phyloP scores from a whole-genome alignment of 1,140 invertebrate genomes.

The Drosophila saltans region DNA sequence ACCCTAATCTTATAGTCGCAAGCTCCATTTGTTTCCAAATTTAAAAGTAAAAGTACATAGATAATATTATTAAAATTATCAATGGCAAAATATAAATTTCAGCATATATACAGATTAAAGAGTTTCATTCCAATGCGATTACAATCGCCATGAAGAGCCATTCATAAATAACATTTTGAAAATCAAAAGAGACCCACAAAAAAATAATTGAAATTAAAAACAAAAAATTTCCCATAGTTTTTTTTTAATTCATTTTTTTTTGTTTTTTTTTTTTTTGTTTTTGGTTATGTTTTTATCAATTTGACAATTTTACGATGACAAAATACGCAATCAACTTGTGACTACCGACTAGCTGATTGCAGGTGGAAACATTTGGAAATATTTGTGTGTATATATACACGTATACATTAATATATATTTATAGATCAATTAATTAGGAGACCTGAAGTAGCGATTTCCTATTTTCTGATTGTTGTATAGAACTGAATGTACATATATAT shows the following conservation, averaged over 20 bases:
- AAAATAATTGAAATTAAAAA: slow-evolving; percentile 13
- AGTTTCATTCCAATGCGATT: not conserved
- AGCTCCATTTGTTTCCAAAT: too few relatives aligned
- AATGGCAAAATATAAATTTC: too few relatives aligned
- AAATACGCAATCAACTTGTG: slow-evolving; percentile 39
- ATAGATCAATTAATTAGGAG: slow-evolving; percentile 42
- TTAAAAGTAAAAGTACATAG: too few relatives aligned
- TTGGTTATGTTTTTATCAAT: slow-evolving; percentile 21
- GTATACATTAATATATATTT: slow-evolving; percentile 23
- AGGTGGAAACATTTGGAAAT: not conserved
- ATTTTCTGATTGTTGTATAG: not conserved
- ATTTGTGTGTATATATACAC: not conserved
- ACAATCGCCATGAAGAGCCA: not conserved
- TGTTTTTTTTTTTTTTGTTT: not conserved
- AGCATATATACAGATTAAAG: too few relatives aligned
- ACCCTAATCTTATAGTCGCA: too few relatives aligned
- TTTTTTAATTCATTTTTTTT: not conserved
- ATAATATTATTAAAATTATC: too few relatives aligned
- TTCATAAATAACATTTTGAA: not conserved
- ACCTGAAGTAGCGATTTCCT: slow-evolving; percentile 17
- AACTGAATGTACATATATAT: not conserved
- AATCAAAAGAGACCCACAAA: slow-evolving; percentile 9
- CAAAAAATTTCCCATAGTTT: not conserved
- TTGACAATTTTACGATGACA: slow-evolving; percentile 37
- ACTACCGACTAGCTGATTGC: slow-evolving; percentile 23